A percentile compares a stretch with the other conserved stretches of the same genome.
phyloP scores from a whole-genome alignment of 2,797 vertebrate genomes.

The Hafferia zeledoni region DNA sequence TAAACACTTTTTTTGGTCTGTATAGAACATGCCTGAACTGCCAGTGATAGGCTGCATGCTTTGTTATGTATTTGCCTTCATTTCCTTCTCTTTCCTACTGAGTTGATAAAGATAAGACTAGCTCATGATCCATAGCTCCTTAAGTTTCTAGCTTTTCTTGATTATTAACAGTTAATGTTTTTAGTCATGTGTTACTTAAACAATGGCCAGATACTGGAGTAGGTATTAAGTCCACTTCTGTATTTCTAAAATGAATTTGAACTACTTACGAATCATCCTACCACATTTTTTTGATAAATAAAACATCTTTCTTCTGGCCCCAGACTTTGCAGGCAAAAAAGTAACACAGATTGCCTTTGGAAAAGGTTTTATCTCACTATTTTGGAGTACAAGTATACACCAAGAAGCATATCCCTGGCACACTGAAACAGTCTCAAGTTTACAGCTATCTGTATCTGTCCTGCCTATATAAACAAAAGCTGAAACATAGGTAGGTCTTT shows the following conservation, averaged over 20 bases:
- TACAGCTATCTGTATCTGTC: slow-evolving; percentile 1
- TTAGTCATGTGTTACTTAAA: background rate
- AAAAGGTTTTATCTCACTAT: background rate
- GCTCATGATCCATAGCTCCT: background rate
- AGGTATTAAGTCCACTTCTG: background rate
- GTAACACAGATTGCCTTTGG: background rate
- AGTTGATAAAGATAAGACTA: background rate
- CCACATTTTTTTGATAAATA: background rate
- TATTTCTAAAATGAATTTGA: background rate
- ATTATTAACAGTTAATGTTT: background rate
- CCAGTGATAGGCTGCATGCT: background rate
- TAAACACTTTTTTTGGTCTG: background rate
- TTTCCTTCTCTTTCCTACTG: background rate
- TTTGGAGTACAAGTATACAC: background rate
- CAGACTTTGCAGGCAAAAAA: background rate
- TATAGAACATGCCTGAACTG: background rate
- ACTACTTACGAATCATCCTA: background rate
- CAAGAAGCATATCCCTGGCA: background rate
- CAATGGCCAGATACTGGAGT: background rate
- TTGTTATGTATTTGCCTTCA: background rate
- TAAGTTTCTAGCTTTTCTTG: background rate
- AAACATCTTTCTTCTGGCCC: background rate
- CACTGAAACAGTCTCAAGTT: background rate
- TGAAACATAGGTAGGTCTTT: background rate
- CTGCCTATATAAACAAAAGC: slow-evolving; percentile 4